Evolutionary conservation across 1,140 invertebrate species (phyloP).

Genomic region (Tetramorium parvispinum): DNA sequence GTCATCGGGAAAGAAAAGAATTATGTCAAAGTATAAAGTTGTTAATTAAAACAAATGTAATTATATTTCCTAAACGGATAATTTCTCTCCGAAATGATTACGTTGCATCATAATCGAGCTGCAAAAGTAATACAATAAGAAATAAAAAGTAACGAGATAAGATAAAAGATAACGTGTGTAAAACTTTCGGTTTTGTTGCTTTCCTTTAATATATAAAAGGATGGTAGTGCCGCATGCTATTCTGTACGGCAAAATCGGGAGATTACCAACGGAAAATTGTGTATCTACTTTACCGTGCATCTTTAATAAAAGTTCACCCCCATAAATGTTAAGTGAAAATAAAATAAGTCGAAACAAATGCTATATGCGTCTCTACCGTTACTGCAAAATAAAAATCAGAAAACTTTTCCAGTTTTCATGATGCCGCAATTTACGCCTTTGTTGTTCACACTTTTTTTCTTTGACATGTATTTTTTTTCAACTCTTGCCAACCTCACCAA

Average conservation of each 20-base stretch:
- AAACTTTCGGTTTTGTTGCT: not conserved
- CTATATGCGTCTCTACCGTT: constrained; percentile 42
- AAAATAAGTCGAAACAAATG: constrained; percentile 42
- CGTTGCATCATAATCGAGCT: not conserved
- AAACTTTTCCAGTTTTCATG: constrained; percentile 70
- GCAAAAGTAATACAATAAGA: not conserved
- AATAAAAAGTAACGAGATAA: not conserved
- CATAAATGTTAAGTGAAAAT: constrained; percentile 64
- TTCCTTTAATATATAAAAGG: not conserved
- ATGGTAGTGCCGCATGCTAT: not conserved
- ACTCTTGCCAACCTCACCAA: not conserved
- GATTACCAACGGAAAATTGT: not conserved
- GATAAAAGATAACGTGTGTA: not conserved
- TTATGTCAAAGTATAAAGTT: not conserved
- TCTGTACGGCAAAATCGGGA: not conserved
- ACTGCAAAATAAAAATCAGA: constrained; percentile 69
- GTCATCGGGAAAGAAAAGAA: not conserved
- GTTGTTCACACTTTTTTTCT: not conserved
- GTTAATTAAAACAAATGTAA: not conserved
- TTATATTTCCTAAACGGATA: not conserved
- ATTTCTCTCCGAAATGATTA: not conserved
- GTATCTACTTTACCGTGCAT: constrained; percentile 24
- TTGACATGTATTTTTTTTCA: not conserved
- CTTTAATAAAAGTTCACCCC: constrained; percentile 76
- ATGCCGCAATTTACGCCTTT: not conserved